phyloP scores from a whole-genome alignment of 2,797 vertebrate species.

The Mus caroli region DNA sequence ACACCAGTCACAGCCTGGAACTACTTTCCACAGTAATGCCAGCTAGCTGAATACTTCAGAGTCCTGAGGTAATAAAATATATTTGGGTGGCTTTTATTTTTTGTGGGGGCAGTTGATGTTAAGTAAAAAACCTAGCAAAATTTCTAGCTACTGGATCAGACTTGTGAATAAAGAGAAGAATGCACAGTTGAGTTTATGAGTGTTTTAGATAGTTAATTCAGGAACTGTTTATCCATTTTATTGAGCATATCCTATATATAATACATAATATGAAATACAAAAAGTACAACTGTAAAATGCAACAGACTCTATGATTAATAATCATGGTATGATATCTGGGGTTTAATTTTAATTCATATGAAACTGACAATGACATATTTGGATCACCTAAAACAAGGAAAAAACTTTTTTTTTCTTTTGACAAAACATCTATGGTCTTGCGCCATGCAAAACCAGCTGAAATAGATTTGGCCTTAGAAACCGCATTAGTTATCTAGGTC shows the following conservation, averaged over 20 bases:
- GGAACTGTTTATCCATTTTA: constrained; percentile 26
- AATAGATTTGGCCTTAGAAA: constrained; percentile 55
- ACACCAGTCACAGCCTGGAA: not conserved
- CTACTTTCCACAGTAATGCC: not conserved
- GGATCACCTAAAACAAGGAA: constrained; percentile 1
- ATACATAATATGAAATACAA: not conserved
- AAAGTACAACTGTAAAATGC: constrained; percentile 8
- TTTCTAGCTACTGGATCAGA: not conserved
- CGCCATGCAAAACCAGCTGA: constrained; percentile 40
- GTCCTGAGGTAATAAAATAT: constrained; percentile 8
- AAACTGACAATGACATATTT: constrained; percentile 62
- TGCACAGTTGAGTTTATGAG: not conserved
- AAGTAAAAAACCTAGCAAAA: not conserved
- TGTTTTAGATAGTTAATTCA: constrained; percentile 28
- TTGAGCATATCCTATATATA: not conserved
- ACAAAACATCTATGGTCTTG: not conserved
- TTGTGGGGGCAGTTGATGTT: not conserved
- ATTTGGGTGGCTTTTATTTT: not conserved
- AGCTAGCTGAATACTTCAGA: not conserved
- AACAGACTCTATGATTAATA: not conserved
- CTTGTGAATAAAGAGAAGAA: not conserved
- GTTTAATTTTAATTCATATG: constrained; percentile 22
- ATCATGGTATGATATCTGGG: not conserved
- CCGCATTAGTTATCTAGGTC: not conserved
- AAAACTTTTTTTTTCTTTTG: not conserved